Base-by-base conservation (phyloP, 2,113 vertebrate genomes). In the Eclectus roratus region DNA sequence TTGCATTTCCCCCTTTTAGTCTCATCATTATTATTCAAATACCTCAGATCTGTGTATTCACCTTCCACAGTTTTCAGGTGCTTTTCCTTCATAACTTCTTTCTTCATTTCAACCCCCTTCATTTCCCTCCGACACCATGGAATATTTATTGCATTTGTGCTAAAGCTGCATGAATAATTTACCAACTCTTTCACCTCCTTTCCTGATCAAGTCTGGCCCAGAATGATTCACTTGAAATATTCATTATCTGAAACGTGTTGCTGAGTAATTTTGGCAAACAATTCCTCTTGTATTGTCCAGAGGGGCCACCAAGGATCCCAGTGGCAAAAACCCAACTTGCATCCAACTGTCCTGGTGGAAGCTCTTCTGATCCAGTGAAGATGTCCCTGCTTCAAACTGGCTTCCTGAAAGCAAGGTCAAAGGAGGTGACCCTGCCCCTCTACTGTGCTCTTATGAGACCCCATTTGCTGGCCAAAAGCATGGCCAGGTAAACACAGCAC, bases 81-180 rank as follows among this genome's bases (percentile, higher is more conserved):
- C 50, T 90, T 85, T 85, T 85, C 79, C 88, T 94, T 96, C 85
- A 53, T 25, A 93, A 92, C 87, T 94, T 88, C 71, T 92, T 92
- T 81, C 43, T 92, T 86, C 11, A 85, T 61, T 85, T 88, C n/a
- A 83, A 90, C 93, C 91, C 27, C 63, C 53, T 85, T 95, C 52
- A 64, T 71, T 91, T 93, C 55, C 47, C 69, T 90, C 72, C 3
- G 3, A 86, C 71, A 93, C 76, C 50, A 96, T 88, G 90, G 93
- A 96, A 96, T 96, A 96, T 96, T 95, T 94, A 94, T 90, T 74
- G 88, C 56, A 80, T 93, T 86, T 88, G 91, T 88, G 82, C 71
- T 83, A 93, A 83, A 88, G 85, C 52, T 64, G 33, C 24, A 85
- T 96, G 50, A 92, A 94, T 96, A 92, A 97, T 91, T 93, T 50